Conservation (phyloP, 2,888 invertebrate species). For the Seira ritae region DNA sequence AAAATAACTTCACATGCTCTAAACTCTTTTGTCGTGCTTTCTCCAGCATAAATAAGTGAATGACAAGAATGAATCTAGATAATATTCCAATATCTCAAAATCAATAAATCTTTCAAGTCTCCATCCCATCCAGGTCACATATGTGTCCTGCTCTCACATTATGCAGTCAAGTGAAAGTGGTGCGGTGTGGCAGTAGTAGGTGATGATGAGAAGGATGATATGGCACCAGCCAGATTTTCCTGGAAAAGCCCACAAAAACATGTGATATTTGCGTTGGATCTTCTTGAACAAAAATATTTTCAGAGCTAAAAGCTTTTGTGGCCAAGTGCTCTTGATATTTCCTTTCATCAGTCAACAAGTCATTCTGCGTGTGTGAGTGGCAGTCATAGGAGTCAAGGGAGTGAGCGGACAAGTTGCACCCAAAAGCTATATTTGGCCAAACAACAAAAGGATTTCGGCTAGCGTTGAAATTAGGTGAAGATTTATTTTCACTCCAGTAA, state of each 20-base stretch:
- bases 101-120: conserved; percentile 18
- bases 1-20: too few species aligned
- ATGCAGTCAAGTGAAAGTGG: background rate
- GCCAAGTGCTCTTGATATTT: conserved; percentile 1
- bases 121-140: background rate
- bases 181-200: background rate
- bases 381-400: too few species aligned
- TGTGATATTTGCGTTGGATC: too few species aligned
- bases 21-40: too few species aligned
- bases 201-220: too few species aligned
- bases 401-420: too few species aligned
- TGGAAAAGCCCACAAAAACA: background rate
- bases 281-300: background rate
- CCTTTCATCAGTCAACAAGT: background rate
- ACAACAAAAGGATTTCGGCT: background rate
- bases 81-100: too few species aligned
- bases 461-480: background rate
- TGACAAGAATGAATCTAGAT: too few species aligned
- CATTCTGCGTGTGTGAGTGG: too few species aligned
- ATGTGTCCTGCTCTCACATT: background rate
- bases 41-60: too few species aligned
- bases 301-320: conserved; percentile 3
- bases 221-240: background rate
- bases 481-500: background rate
- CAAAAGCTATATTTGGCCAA: background rate